Evolutionary conservation across 2,113 vertebrate species (phyloP).

Genomic region (Anolis sagrei): DNA sequence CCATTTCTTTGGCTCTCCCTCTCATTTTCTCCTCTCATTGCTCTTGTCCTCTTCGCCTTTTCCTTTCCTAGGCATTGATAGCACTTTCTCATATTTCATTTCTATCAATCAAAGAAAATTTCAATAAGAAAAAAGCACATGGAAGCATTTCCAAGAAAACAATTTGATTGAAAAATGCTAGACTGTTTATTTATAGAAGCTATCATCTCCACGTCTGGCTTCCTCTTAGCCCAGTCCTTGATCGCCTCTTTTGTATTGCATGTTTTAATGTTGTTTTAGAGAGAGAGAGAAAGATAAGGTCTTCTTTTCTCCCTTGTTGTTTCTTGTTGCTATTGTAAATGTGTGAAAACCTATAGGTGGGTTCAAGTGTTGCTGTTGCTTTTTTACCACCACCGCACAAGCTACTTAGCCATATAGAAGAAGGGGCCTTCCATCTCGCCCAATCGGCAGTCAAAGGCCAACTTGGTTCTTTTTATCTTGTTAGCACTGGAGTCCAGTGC

Average conservation of each 20-base stretch:
- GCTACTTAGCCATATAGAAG: slow-evolving; percentile 29
- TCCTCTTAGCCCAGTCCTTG: background rate
- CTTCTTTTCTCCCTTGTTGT: background rate
- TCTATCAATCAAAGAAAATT: slow-evolving; percentile 64
- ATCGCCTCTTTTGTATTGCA: background rate
- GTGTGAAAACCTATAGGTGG: background rate
- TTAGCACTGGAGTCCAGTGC: slow-evolving; percentile 34
- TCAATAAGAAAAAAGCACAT: slow-evolving; percentile 64
- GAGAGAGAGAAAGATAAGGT: background rate
- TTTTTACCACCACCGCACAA: background rate
- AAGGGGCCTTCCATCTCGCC: slow-evolving; percentile 10
- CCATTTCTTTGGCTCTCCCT: slow-evolving; percentile 46
- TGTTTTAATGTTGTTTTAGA: background rate
- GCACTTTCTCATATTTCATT: slow-evolving; percentile 64
- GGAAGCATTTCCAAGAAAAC: slow-evolving; percentile 65
- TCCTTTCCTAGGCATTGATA: slow-evolving; percentile 41
- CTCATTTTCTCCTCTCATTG: background rate
- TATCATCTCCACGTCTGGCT: slow-evolving; percentile 39
- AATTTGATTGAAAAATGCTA: slow-evolving; percentile 64
- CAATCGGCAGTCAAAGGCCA: slow-evolving; percentile 2
- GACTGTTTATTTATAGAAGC: slow-evolving; percentile 64
- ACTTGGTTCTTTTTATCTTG: slow-evolving; percentile 36
- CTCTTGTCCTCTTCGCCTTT: slow-evolving; percentile 15
- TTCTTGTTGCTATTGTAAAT: background rate
- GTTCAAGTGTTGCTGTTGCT: background rate